phyloP scores from a whole-genome alignment of 2,888 invertebrate species.

The Caenorhabditis zanzibari region DNA sequence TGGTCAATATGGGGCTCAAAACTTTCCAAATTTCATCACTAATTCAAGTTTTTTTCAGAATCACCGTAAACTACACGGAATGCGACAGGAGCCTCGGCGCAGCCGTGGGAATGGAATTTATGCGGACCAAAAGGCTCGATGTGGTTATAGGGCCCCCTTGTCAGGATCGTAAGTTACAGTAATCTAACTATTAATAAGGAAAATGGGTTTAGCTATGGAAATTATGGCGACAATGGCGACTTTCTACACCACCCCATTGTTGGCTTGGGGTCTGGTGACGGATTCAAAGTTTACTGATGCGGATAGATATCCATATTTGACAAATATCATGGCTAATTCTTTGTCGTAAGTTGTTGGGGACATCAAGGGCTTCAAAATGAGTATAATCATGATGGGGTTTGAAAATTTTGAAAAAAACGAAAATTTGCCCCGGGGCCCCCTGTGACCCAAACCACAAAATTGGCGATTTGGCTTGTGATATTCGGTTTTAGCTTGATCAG shows the following conservation, averaged over 20 bases:
- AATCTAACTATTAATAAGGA: background rate
- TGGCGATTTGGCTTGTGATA: too few species aligned
- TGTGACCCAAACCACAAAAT: too few species aligned
- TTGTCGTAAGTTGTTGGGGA: slow-evolving; percentile 46
- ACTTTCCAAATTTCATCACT: background rate
- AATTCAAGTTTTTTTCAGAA: slow-evolving; percentile 25
- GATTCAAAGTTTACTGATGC: slow-evolving; percentile 63
- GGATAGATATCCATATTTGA: slow-evolving; percentile 64
- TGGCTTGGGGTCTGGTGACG: slow-evolving; percentile 73
- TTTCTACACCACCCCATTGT: slow-evolving; percentile 69
- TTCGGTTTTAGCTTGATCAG: background rate
- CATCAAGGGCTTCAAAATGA: slow-evolving; percentile 10
- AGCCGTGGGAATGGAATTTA: slow-evolving; percentile 68
- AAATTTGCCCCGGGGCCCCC: too few species aligned
- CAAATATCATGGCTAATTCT: slow-evolving; percentile 63
- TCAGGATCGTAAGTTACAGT: slow-evolving; percentile 50
- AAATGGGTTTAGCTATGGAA: slow-evolving; percentile 60
- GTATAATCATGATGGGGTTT: background rate
- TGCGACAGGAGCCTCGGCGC: slow-evolving; percentile 57
- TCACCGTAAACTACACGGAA: slow-evolving; percentile 66
- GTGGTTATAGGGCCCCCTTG: slow-evolving; percentile 76
- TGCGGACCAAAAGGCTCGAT: slow-evolving; percentile 67
- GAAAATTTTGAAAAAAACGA: background rate
- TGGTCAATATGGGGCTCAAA: background rate
- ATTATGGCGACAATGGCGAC: slow-evolving; percentile 66